A percentile compares a stretch with the other conserved stretches of the same genome.
Conservation (phyloP, 2,888 invertebrate species). For the Drosophila robusta region DNA sequence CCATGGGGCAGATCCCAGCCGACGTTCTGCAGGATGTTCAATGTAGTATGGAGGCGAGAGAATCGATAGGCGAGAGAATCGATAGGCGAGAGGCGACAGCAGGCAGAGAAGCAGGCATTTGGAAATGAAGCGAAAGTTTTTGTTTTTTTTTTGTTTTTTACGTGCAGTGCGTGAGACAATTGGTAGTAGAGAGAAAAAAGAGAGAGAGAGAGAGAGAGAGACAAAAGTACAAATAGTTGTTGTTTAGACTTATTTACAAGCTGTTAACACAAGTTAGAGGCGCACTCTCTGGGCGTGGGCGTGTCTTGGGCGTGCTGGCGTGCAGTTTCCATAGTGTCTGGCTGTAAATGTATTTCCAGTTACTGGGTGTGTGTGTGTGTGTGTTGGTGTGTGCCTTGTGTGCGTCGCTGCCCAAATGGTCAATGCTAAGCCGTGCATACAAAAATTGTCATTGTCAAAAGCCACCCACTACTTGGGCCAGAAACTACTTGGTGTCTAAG, state of each 20-base stretch:
- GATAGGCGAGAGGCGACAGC: constrained; percentile 12
- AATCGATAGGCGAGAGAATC: constrained; percentile 8
- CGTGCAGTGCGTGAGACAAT: constrained; percentile 49
- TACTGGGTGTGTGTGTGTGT: constrained; percentile 19
- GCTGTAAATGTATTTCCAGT: constrained; percentile 25
- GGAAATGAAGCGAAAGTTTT: constrained; percentile 35
- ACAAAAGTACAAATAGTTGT: constrained; percentile 49
- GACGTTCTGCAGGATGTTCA: constrained; percentile 84
- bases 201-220: constrained; percentile 32
- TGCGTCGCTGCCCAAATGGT: constrained; percentile 39
- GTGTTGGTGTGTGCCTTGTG: constrained; percentile 18
- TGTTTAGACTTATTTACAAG: constrained; percentile 53
- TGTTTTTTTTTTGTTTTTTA: background rate
- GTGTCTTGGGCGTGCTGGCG: constrained; percentile 52
- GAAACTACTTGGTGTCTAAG: constrained; percentile 33
- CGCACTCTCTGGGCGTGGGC: constrained; percentile 48
- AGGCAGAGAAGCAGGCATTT: constrained; percentile 40
- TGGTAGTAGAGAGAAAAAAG: constrained; percentile 31
- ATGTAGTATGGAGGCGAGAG: constrained; percentile 21
- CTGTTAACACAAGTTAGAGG: constrained; percentile 46
- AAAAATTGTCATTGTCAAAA: constrained; percentile 55
- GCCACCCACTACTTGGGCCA: constrained; percentile 59
- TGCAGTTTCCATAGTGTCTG: constrained; percentile 54
- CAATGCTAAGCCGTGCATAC: constrained; percentile 59
- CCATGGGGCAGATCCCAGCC: constrained; percentile 91